phyloP scores from a whole-genome alignment of 2,113 vertebrate species.

The Castor canadensis region DNA sequence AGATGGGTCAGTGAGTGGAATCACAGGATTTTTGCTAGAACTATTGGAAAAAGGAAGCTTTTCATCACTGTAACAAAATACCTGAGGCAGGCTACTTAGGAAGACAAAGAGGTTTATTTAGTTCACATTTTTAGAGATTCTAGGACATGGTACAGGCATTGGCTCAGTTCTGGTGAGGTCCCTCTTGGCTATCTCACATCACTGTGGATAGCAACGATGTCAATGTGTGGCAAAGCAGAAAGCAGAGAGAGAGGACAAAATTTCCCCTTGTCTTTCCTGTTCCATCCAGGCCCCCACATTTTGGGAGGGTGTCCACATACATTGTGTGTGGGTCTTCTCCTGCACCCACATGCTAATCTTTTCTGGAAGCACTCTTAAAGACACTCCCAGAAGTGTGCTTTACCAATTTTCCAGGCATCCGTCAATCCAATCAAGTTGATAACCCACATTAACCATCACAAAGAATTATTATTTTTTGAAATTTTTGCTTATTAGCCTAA shows the following conservation, averaged over 20 bases:
- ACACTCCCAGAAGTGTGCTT: neutral
- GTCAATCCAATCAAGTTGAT: neutral
- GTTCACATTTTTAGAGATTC: neutral
- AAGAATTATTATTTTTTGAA: neutral
- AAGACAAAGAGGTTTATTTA: neutral
- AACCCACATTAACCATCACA: neutral
- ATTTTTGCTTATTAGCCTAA: neutral
- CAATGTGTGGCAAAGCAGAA: neutral
- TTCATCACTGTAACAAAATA: neutral
- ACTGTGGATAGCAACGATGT: neutral
- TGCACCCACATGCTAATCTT: neutral
- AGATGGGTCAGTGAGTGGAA: neutral
- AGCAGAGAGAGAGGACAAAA: no score
- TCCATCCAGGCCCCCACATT: neutral
- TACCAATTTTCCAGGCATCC: neutral
- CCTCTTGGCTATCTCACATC: no score
- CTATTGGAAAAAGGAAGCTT: neutral
- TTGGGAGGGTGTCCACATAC: no score
- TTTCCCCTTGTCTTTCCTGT: neutral
- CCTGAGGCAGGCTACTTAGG: neutral
- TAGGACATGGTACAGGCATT: neutral
- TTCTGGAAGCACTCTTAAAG: neutral
- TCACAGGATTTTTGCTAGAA: neutral
- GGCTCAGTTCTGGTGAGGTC: neutral
- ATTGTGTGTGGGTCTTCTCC: neutral